A percentile compares a stretch with the other conserved stretches of the same genome.
phyloP scores from a whole-genome alignment of 1,140 invertebrate species.

The Solen grandis region DNA sequence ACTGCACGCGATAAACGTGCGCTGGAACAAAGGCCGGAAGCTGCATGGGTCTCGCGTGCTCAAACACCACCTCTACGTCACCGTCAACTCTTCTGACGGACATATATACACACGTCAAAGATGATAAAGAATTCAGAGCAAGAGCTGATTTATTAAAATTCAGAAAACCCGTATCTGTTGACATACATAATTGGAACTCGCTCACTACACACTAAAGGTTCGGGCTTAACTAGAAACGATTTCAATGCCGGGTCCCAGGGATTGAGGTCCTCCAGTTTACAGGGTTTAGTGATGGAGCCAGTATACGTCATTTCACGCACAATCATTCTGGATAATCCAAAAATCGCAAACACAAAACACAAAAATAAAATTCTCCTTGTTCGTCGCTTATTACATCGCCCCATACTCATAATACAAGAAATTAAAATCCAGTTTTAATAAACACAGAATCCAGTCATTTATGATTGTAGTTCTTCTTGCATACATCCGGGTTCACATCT shows the following conservation, averaged over 20 bases:
- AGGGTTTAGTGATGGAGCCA: no score
- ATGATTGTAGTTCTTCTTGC: no score
- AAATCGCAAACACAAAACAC: no score
- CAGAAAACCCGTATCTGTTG: slow-evolving; percentile 67
- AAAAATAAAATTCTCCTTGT: no score
- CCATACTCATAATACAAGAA: no score
- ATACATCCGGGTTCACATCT: no score
- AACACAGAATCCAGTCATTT: no score
- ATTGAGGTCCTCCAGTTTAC: slow-evolving; percentile 89
- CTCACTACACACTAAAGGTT: slow-evolving; percentile 83
- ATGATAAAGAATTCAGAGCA: background rate
- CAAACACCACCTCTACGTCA: slow-evolving; percentile 72
- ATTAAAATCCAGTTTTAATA: no score
- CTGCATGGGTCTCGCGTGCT: slow-evolving; percentile 62
- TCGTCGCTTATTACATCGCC: no score
- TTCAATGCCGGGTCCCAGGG: slow-evolving; percentile 86
- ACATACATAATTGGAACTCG: slow-evolving; percentile 79
- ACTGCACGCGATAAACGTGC: slow-evolving; percentile 80
- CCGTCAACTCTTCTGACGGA: slow-evolving; percentile 70
- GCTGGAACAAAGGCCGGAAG: slow-evolving; percentile 73
- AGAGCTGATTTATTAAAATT: slow-evolving; percentile 61
- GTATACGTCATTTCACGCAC: no score
- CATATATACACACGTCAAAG: slow-evolving; percentile 52
- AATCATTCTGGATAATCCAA: no score
- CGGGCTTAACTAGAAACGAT: slow-evolving; percentile 83